Evolutionary conservation across 2,888 invertebrate species (phyloP), one percentile per base, ranked within the genome.

Genomic region (Hylaea fasciaria): DNA sequence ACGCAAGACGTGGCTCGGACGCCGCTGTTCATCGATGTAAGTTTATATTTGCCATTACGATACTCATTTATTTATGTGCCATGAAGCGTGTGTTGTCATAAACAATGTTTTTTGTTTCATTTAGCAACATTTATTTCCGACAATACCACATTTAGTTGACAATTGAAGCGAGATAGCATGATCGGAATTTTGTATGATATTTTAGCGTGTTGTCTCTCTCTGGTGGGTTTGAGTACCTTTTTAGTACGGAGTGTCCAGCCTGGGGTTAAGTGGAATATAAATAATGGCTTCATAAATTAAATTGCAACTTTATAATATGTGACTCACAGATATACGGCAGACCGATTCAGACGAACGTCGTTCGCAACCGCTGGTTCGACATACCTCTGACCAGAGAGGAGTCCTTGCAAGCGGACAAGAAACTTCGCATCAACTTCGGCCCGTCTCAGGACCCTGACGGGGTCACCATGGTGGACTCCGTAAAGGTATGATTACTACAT

Each of bases 371-470:
- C 12, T 99, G 99, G 99, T 98, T 96, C 80, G 99, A 99, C 83
- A 95, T 99, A 70, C 98, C 99, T 0, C 93, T 99, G 68, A 97
- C 98, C 0, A 94, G 98, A 46, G 98, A 99, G 76, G 99, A 99
- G 86, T 97, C 97, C 55, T 89, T 98, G 9, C 96, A 96, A 74
- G 97, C 98, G 0, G 98, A 98, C 83, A 98, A 98, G 86, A 97
- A 97, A 77, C 87, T 98, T n/a, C 93, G 94, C 0, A 94, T 98
- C 49, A 94, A 94, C 41, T 97, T 98, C 80, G 97, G 97, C 47
- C 95, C 96, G 4, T 97, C 97, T 0, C 95, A 96, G 83, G 97
- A 98, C 86, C 95, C 96, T 8, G 95, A 97, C 77, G 96, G 96
- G 44, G 96, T 98, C 5, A 97, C 96, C 0, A 97, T 98, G 95